These are phyloP conservation scores for Crambe crambe DNA, from an alignment of 37 sponge, comb jelly and placozoan species.

Conservation along the genomic window DNA sequence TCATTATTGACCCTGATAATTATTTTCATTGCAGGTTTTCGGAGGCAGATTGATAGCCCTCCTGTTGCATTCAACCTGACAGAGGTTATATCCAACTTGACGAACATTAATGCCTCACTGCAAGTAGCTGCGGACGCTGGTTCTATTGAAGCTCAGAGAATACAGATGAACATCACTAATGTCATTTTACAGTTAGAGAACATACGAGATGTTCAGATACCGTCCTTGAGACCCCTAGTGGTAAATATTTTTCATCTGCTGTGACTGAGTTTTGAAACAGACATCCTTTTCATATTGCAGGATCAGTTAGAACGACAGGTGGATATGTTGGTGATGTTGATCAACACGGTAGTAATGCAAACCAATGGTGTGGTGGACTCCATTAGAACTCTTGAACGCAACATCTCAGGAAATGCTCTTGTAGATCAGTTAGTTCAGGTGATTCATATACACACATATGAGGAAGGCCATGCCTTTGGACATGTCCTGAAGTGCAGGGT, in stretches of 20 bases:
- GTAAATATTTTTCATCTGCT: background rate
- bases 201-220: background rate
- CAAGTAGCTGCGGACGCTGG: background rate
- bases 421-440: slow-evolving; percentile 2
- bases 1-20: background rate
- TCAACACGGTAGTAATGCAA: slow-evolving; percentile 21
- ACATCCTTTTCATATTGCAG: background rate
- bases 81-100: background rate
- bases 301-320: background rate
- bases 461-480: no score
- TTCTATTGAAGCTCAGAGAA: background rate
- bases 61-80: slow-evolving; percentile 1
- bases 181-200: background rate
- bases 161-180: background rate
- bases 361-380: background rate
- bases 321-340: background rate
- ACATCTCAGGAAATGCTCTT: slow-evolving; percentile 23
- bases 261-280: no score
- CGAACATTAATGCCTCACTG: background rate
- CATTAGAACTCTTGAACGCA: background rate
- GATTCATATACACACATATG: no score
- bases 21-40: slow-evolving; percentile 15
- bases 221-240: background rate
- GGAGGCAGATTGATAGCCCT: background rate
- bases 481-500: no score